phyloP scores from a whole-genome alignment of 2,113 vertebrate genomes.

The Microcebus murinus region DNA sequence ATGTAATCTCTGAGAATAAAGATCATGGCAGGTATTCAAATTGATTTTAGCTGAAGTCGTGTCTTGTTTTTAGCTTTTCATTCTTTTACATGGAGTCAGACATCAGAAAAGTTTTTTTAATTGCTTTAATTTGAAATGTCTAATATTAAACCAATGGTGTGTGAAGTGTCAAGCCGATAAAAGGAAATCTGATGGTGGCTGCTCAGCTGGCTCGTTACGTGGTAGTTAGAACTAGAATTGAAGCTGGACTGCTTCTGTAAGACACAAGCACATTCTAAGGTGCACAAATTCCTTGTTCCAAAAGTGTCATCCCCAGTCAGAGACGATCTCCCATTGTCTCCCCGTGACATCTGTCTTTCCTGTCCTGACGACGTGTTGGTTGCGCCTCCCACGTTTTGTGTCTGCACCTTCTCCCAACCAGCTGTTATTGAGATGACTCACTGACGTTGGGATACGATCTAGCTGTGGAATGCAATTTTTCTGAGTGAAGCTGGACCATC shows the following conservation, averaged over 20 bases:
- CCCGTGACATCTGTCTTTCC: neutral
- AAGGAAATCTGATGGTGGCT: neutral
- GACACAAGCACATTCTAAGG: neutral
- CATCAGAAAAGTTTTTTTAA: neutral
- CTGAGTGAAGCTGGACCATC: neutral
- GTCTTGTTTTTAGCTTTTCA: conserved; percentile 36
- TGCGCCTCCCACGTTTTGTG: neutral
- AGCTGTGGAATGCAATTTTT: neutral
- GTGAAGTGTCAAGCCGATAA: neutral
- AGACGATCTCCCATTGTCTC: neutral
- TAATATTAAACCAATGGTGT: neutral
- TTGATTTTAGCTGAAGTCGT: conserved; percentile 3
- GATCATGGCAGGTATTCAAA: neutral
- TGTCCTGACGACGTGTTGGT: neutral
- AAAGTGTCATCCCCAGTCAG: neutral
- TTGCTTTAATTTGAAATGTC: neutral
- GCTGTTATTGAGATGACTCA: neutral
- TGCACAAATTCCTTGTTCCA: neutral
- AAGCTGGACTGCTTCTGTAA: neutral
- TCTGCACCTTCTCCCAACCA: neutral
- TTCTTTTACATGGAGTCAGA: conserved; percentile 44
- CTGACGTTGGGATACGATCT: neutral
- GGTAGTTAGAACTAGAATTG: neutral
- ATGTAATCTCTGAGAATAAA: neutral
- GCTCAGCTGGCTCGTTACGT: neutral